Base-by-base conservation (phyloP, 2,113 vertebrate species). In the Probosciger aterrimus region DNA sequence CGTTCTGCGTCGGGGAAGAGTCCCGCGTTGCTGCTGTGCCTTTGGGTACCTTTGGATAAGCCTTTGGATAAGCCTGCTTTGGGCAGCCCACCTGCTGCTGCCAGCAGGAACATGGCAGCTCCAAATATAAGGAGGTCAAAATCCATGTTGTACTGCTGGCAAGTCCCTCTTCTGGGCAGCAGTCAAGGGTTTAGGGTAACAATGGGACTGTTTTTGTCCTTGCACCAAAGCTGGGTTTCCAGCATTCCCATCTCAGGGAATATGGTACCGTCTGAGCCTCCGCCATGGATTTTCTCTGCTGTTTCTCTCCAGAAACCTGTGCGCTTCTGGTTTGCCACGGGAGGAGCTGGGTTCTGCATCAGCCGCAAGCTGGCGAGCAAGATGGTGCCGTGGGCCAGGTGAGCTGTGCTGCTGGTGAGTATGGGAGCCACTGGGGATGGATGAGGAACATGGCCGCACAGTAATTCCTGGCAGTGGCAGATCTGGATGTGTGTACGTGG, bases 331-430 rank as follows among this genome's bases (percentile, higher is more conserved):
- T 99, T 99, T 15, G 99, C 99, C 37, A 99, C 99, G 0, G 99
- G 99, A 86, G 99, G 99, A 13, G 99, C 99, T 2, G 99, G 99
- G 10, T 99, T 99, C 97, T 99, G 99, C 95, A 98, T 99, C 95
- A 99, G 98, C 95, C 98, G 90, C 41, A 96, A 73, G 46, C 97
- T 99, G 97, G 99, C 98, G 5, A 96, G 97, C 82, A 99, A 98
- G 97, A 99, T 99, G 99, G 90, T 96, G 80, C 99, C 99, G 0
- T 99, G 99, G 99, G 99, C 99, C 69, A 99, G 99, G 99, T 99
- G 96, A 98, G 97, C 35, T 14, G 28, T 37, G 70, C 64, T 18
- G 30, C 49, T 59, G 60, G 55, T n/a, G 37, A 41, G 17, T 18
- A 9, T 18, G 31, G 28, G 70, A 86, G 28, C 55, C 80, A 52